These are phyloP conservation scores for Vidua macroura DNA, from an alignment of 2,113 vertebrate genomes.

Conservation along the genomic window DNA sequence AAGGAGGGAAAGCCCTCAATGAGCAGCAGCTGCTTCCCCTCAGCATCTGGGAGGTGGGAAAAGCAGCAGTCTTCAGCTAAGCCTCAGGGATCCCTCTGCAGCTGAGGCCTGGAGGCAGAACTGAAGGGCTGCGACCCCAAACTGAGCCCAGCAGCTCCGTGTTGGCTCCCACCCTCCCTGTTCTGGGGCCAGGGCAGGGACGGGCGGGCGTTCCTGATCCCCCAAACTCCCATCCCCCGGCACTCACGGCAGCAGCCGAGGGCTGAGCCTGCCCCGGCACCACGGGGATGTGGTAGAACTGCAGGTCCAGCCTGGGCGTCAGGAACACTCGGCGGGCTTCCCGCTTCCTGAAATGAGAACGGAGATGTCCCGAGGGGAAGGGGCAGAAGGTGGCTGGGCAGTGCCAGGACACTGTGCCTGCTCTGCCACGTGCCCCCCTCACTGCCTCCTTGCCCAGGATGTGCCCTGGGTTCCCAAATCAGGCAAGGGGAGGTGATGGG, in stretches of 20 bases:
- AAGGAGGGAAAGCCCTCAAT: neutral
- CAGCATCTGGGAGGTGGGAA: neutral
- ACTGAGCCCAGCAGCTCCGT: neutral
- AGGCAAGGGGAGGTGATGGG: neutral
- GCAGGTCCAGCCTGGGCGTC: constrained; percentile 83
- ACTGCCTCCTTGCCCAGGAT: fast-evolving
- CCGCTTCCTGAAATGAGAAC: constrained; percentile 77
- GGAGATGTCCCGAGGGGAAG: neutral
- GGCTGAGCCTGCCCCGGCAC: neutral
- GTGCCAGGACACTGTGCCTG: neutral
- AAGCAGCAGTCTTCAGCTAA: neutral
- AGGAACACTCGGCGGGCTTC: constrained; percentile 85
- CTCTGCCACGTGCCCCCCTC: neutral
- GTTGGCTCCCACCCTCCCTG: neutral
- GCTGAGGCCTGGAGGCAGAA: neutral
- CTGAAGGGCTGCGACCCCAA: neutral
- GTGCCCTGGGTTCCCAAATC: fast-evolving
- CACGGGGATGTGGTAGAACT: constrained; percentile 92
- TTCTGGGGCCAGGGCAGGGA: neutral
- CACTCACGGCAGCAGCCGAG: constrained; percentile 60
- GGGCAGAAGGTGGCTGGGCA: neutral
- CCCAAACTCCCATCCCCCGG: fast-evolving
- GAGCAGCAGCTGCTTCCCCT: neutral
- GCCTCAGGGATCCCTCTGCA: neutral
- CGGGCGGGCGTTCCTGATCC: neutral